Evolutionary conservation across 2,888 invertebrate genomes (phyloP), one percentile per base, ranked within the genome.

Genomic region (Hybos culiciformis): DNA sequence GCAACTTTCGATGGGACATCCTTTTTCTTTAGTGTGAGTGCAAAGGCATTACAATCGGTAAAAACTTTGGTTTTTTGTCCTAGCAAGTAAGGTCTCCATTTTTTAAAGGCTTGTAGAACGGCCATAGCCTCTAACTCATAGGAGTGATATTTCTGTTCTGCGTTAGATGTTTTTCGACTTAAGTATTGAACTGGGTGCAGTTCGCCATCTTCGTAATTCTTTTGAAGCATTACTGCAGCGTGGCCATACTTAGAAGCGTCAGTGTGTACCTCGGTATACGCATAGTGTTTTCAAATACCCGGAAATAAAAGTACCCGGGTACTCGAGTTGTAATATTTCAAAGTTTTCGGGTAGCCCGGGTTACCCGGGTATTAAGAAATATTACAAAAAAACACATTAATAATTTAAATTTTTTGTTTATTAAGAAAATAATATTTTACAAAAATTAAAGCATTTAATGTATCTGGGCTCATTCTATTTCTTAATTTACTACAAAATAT

Each of bases 11-110:
- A 19, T 12, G 43, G 37, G 3, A 47, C 26, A 36, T 53, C 51
- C 31, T 42, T 49, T 36, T 61, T 61, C 2, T 48, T 31, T 53
- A 58, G 53, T 1, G 56, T 57, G 44, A 46, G 52, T 24, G 53
- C 48, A 9, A 59, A 39, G 19, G 52, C 49, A 45, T 56, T 50
- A 43, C 56, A 59, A 43, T 59, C 55, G 0, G 55, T 57, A 3
- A 56, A 41, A 7, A 58, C 54, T 37, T 49, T 55, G 37, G 58
- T 56, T 20, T 50, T 41, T 9, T 56, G 50, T 18, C 54, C 56
- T 3, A 49, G 44, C 18, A 56, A 34, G 39, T 56, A 56, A 29
- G 54, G 36, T 3, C 51, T 45, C 38, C 57, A 57, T 18, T 53
- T 39, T 12, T 52, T 44, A 4, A 57, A 21, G 3, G 56, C 50